Percentiles rank a stretch among this genome's conserved stretches.
These are phyloP conservation scores for Coracias cyanogaster DNA, from an alignment of 2,797 vertebrate genomes.

Conservation along the genomic window DNA sequence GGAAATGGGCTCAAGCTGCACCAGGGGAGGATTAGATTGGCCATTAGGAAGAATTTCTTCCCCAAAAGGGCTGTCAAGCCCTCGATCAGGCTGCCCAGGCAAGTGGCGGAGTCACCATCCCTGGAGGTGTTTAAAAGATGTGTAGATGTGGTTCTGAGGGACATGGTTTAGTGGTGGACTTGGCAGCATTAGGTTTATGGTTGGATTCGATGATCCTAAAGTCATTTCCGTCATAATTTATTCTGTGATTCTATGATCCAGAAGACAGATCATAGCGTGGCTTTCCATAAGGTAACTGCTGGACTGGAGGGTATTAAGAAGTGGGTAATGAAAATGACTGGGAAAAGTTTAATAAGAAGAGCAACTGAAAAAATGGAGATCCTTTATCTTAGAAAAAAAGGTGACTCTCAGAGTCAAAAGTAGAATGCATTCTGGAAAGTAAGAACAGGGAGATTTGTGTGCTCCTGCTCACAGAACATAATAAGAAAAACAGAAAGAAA, in stretches of 20 bases:
- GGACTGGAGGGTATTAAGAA: neutral
- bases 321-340: neutral
- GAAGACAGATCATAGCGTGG: neutral
- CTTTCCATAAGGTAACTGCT: neutral
- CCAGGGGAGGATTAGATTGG: neutral
- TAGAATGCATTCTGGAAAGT: neutral
- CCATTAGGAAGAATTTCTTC: neutral
- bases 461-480: neutral
- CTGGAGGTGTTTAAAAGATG: neutral
- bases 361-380: neutral
- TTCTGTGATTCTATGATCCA: neutral
- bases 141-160: neutral
- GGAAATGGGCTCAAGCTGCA: neutral
- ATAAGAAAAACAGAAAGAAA: neutral
- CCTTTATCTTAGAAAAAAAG: neutral
- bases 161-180: neutral
- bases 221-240: neutral
- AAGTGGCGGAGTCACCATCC: neutral
- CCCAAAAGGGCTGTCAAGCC: rapidly evolving
- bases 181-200: neutral
- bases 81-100: neutral
- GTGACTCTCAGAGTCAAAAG: neutral
- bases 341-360: neutral
- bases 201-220: neutral
- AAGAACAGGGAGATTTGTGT: neutral